Base-by-base conservation (phyloP, 2,113 vertebrate genomes). In the Rhabdomys dilectus region DNA sequence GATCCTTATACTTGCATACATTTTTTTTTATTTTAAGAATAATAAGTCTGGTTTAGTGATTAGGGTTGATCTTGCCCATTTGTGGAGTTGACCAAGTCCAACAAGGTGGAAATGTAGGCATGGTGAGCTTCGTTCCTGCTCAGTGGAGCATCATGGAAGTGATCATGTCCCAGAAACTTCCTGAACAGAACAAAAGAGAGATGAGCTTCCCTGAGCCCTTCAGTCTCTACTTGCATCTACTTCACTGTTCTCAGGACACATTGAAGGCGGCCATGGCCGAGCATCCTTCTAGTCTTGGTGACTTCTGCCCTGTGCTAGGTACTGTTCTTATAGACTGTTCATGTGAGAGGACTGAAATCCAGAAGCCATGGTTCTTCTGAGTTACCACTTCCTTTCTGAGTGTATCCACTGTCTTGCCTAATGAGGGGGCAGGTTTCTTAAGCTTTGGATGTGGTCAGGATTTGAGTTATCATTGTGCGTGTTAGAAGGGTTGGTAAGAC, bases 231-330 rank as follows among this genome's bases (percentile, higher is more conserved):
- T 9, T 51, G 29, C 64, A 56, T 72, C 22, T 17, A 31, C 39
- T 12, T 16, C 17, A n/a, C 45, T 39, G 0, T 34, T 76, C n/a
- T 58, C 2, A 2, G 60, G 56, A 36, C 39, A 75, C 12, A 39
- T 36, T 4, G 9, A 36, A 68, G n/a, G 88, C 51, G 36, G 66
- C 8, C 0, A 1, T 10, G 2, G 0, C 13, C 17, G 10, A 42
- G 24, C 7, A 17, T 7, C 31, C 2, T 60, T n/a, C 5, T 1
- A 5, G 1, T 26, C 39, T 62, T 48, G 56, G 34, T 56, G 86
- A 39, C 85, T 70, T 72, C 34, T 70, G 73, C 66, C 75, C 13
- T 53, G 39, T 39, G 34, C 10, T 10, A 22, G 5, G 64, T 1
- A 4, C 1, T 4, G 2, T 29, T 84, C 51, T 22, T 86, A 9